A percentile compares a stretch with the other conserved stretches of the same genome.
phyloP scores from a whole-genome alignment of 2,888 invertebrate species.

The Sussaba pulchella region DNA sequence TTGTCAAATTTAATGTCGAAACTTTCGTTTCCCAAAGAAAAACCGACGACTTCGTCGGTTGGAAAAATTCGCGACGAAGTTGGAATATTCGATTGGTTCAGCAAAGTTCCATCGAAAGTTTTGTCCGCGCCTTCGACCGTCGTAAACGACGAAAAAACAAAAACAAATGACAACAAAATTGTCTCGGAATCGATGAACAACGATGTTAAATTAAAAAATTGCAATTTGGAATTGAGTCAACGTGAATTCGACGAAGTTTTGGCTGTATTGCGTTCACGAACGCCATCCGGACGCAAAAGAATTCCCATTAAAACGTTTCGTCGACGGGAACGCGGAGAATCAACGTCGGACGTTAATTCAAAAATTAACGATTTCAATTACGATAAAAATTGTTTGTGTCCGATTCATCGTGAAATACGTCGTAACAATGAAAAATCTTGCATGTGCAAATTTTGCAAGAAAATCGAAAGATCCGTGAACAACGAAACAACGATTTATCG shows the following conservation, averaged over 20 bases:
- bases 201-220: constrained; percentile 78
- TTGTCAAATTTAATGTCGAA: constrained; percentile 77
- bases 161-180: constrained; percentile 38
- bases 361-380: not conserved
- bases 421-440: constrained; percentile 29
- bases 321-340: constrained; percentile 72
- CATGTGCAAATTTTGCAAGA: constrained; percentile 57
- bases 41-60: constrained; percentile 44
- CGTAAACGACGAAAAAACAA: constrained; percentile 55
- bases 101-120: constrained; percentile 77
- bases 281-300: constrained; percentile 76
- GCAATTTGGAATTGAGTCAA: constrained; percentile 83
- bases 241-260: constrained; percentile 84
- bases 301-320: constrained; percentile 70
- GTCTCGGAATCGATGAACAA: constrained; percentile 65
- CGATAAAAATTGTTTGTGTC: too few relatives aligned
- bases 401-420: constrained; percentile 58
- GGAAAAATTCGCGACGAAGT: constrained; percentile 74
- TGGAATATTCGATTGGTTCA: constrained; percentile 80
- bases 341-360: constrained; percentile 53
- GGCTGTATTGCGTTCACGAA: constrained; percentile 81
- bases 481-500: constrained; percentile 13
- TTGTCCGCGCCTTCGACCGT: constrained; percentile 76
- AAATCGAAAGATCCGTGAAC: not conserved
- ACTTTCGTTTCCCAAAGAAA: constrained; percentile 77